Evolutionary conservation across 2,113 vertebrate genomes (phyloP).

Genomic region (Struthio camelus): DNA sequence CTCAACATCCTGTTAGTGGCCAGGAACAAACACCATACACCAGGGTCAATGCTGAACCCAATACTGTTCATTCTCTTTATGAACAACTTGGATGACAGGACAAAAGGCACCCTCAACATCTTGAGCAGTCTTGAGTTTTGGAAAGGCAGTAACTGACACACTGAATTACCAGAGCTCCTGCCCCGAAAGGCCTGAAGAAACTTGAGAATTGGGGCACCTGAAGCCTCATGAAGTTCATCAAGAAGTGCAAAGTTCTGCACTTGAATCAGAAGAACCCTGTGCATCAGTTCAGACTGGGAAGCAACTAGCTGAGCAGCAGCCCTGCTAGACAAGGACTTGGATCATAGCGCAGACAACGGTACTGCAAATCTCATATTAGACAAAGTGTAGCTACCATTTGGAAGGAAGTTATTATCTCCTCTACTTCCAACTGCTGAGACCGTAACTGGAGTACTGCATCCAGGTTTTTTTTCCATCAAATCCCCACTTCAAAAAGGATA

Average conservation of each 20-base stretch:
- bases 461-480: background rate
- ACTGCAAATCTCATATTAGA: too few relatives aligned
- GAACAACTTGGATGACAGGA: background rate
- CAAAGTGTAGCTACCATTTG: too few relatives aligned
- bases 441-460: background rate
- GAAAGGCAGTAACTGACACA: background rate
- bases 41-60: background rate
- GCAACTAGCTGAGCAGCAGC: background rate
- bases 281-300: background rate
- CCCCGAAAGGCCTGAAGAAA: background rate
- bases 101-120: background rate
- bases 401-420: too few relatives aligned
- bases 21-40: background rate
- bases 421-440: background rate
- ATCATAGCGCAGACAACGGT: too few relatives aligned
- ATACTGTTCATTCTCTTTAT: background rate
- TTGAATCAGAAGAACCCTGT: background rate
- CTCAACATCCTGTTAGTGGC: background rate
- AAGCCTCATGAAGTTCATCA: background rate
- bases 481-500: background rate
- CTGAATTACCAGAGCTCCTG: background rate
- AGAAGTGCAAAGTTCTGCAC: background rate
- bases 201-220: background rate
- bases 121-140: background rate
- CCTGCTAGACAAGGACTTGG: background rate